Base-by-base conservation (phyloP, 2,888 invertebrate species). In the Cistogaster globosa region DNA sequence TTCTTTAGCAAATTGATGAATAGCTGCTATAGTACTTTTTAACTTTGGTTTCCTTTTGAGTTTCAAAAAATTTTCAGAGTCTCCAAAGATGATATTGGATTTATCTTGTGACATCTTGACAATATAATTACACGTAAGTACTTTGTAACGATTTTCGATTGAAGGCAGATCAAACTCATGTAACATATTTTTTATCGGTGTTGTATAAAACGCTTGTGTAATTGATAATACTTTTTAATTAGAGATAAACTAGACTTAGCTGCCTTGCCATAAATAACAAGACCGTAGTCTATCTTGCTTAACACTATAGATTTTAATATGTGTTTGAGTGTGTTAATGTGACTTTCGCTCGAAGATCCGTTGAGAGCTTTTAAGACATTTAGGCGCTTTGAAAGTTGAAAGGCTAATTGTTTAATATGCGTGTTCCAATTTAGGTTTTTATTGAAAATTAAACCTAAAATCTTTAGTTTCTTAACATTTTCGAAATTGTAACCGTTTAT, bases 401-500 rank as follows among this genome's bases (percentile, higher is more conserved):
- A 6, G 48, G 65, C 1, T 36, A 53, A 1, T 14, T 16, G 45
- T 45, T 45, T 42, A 38, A 38, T 38, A 38, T 38, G 38, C 1
- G 7, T 38, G 38, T 38, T 20, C 67, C 67, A 77, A 5, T 26
- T 55, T 12, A 51, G n/a, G 32, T 32, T 36, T 12, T 36, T 67
- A 42, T 77, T 77, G 48, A 77, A 68, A 14, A 36, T 38, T 22
- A 67, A 1, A 3, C 65, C 75, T 1, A 76, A 45, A 48, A 76
- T 76, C 26, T 22, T 57, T 2, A 67, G 36, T 62, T 62, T 12
- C 3, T 11, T 12, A 1, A 62, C 62, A 42, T 42, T 42, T 20
- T 18, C 0, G 11, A 42, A 62, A 14, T 18, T 18, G 26, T 36
- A 9, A 42, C 57, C n/a, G n/a, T 58, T 58, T 2, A 58, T 71